A percentile compares a stretch with the other conserved stretches of the same genome.
These are phyloP conservation scores for Scomber scombrus DNA, from an alignment of 2,113 vertebrate species.

Conservation along the genomic window DNA sequence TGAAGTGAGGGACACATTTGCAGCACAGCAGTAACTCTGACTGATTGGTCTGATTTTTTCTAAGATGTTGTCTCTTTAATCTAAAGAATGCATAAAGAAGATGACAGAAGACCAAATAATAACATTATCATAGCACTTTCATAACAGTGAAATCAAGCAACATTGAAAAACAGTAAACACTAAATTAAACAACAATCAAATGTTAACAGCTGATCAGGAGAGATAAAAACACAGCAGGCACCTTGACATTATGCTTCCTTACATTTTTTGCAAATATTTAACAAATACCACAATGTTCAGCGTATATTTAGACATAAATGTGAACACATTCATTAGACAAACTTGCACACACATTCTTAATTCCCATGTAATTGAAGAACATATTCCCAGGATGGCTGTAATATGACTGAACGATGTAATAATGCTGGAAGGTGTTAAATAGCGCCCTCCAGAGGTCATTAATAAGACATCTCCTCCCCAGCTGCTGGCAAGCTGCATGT, in stretches of 20 bases:
- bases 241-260: too few relatives aligned
- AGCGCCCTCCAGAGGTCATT: conserved; percentile 54
- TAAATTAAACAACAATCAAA: too few relatives aligned
- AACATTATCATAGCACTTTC: too few relatives aligned
- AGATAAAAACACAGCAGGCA: too few relatives aligned
- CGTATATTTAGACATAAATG: background rate
- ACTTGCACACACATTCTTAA: background rate
- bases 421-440: conserved; percentile 7
- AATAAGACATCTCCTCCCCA: conserved; percentile 9
- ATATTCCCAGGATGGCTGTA: conserved; percentile 3
- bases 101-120: background rate
- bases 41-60: background rate
- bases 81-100: background rate
- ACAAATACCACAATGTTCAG: too few relatives aligned
- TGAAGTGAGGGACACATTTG: too few relatives aligned
- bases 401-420: conserved; percentile 27
- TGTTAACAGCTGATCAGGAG: too few relatives aligned
- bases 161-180: too few relatives aligned
- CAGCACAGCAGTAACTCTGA: background rate
- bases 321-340: background rate
- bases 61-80: background rate
- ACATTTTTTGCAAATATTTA: too few relatives aligned
- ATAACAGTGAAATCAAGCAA: too few relatives aligned
- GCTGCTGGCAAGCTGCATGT: conserved; percentile 77
- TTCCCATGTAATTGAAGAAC: background rate